phyloP scores from a whole-genome alignment of 1,140 invertebrate genomes.

The Monomorium pharaonis region DNA sequence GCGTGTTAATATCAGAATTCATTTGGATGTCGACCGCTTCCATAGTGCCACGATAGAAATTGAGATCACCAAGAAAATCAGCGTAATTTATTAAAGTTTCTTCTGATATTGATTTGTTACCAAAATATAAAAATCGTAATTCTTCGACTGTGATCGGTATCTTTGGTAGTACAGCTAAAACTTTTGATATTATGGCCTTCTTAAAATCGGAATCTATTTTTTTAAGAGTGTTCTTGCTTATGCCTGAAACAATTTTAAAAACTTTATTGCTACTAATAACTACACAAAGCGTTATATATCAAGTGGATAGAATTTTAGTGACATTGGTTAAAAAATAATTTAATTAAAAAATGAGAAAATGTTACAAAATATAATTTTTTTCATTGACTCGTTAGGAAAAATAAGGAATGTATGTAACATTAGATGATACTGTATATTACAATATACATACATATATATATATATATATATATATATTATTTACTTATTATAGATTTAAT shows the following conservation, averaged over 20 bases:
- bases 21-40: slow-evolving; percentile 81
- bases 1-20: slow-evolving; percentile 56
- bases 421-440: not conserved
- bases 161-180: slow-evolving; percentile 6
- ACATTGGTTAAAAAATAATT: not conserved
- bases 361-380: not conserved
- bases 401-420: not conserved
- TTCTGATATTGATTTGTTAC: slow-evolving; percentile 74
- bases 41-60: slow-evolving; percentile 82
- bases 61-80: slow-evolving; percentile 81
- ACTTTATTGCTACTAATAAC: not conserved
- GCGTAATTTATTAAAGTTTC: slow-evolving; percentile 77
- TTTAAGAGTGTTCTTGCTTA: not conserved
- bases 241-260: not conserved
- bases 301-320: not conserved
- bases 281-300: not conserved
- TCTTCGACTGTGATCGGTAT: slow-evolving; percentile 57
- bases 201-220: slow-evolving; percentile 40
- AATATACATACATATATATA: no score
- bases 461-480: no score
- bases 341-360: not conserved
- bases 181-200: not conserved
- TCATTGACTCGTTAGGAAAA: not conserved
- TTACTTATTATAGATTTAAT: not conserved
- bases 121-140: slow-evolving; percentile 76